These are phyloP conservation scores for Halichoeres trimaculatus DNA, from an alignment of 2,113 vertebrate genomes.

Conservation along the genomic window DNA sequence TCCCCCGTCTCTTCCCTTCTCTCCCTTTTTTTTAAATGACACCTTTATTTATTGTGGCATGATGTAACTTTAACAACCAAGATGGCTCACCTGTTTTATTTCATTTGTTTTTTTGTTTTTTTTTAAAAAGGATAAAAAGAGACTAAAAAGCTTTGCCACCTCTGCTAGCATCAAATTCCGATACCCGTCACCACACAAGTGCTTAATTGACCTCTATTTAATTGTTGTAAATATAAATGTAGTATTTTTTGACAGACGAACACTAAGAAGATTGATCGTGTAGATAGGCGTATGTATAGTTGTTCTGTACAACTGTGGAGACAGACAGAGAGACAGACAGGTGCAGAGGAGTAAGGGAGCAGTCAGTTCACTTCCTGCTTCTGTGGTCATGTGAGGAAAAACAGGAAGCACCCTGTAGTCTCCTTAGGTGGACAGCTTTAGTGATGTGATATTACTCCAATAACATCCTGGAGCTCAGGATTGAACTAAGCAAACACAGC, in stretches of 20 bases:
- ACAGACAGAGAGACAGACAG: constrained; percentile 78
- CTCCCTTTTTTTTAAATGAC: constrained; percentile 32
- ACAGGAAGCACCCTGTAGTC: constrained; percentile 33
- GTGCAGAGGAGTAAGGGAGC: constrained; percentile 52
- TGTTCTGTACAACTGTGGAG: constrained; percentile 89
- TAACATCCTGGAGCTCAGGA: constrained; percentile 27
- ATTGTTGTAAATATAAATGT: constrained; percentile 95
- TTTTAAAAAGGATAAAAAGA: constrained; percentile 32
- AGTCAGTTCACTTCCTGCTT: constrained; percentile 29
- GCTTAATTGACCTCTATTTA: constrained; percentile 93
- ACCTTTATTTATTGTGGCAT: constrained; percentile 90
- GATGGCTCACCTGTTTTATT: constrained; percentile 65
- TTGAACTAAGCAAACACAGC: constrained; percentile 44
- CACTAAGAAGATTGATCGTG: constrained; percentile 85
- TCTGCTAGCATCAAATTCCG: constrained; percentile 72
- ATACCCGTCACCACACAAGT: constrained; percentile 84
- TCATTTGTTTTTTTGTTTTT: constrained; percentile 37
- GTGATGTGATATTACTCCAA: constrained; percentile 27
- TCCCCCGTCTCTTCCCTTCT: constrained; percentile 62
- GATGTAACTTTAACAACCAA: constrained; percentile 77
- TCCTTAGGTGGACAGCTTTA: constrained; percentile 42
- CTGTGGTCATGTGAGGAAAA: constrained; percentile 30
- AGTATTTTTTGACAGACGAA: constrained; percentile 87
- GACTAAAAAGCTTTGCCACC: constrained; percentile 80
- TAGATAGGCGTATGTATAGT: constrained; percentile 90